Conservation (phyloP, 2,888 invertebrate species). For the Pyrrhosoma nymphula region DNA sequence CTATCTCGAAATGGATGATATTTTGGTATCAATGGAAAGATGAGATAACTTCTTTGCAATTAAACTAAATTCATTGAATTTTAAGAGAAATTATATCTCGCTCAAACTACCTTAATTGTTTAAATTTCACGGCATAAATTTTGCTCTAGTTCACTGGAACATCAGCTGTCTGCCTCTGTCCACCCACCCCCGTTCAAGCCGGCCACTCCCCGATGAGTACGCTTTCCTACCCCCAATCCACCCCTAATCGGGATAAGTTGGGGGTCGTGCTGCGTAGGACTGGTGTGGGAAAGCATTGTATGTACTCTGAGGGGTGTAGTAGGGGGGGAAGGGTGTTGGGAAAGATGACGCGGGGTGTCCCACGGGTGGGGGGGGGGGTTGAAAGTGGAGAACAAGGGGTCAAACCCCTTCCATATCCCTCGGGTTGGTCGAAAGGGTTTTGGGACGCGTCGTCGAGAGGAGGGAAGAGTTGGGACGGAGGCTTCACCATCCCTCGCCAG, state of each 20-base stretch:
- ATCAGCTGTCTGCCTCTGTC: background rate
- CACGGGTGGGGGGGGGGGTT: background rate
- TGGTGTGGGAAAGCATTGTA: background rate
- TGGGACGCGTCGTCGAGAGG: background rate
- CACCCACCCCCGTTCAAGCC: background rate
- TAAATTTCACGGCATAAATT: too few species aligned
- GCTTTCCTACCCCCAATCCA: background rate
- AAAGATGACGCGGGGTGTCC: background rate
- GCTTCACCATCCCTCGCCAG: background rate
- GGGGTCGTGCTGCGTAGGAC: background rate
- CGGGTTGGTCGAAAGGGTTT: constrained; percentile 23
- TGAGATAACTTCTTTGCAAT: too few species aligned
- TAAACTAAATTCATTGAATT: too few species aligned
- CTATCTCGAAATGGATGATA: too few species aligned
- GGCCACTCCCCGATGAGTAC: too few species aligned
- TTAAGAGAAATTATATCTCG: too few species aligned
- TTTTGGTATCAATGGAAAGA: too few species aligned
- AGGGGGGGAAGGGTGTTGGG: background rate
- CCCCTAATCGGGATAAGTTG: background rate
- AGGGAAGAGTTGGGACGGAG: background rate
- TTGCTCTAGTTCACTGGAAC: too few species aligned
- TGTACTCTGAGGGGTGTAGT: background rate
- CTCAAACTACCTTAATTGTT: too few species aligned
- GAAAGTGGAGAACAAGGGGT: background rate
- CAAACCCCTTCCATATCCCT: background rate